phyloP scores from a whole-genome alignment of 2,113 vertebrate species.

The Cardinalis cardinalis region DNA sequence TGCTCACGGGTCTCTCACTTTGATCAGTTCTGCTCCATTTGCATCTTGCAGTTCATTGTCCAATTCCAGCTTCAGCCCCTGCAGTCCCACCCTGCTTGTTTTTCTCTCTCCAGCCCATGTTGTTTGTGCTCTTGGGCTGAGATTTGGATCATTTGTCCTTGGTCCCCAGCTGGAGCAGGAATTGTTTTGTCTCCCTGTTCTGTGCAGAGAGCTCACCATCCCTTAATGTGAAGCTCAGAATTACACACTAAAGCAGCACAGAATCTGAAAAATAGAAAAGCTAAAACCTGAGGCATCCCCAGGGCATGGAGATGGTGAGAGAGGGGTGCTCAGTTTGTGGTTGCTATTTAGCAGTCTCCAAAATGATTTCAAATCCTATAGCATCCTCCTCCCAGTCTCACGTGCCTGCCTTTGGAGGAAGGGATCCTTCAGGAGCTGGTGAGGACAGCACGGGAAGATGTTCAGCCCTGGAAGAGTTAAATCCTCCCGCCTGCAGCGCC shows the following conservation, averaged over 20 bases:
- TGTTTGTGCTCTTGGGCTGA: not conserved
- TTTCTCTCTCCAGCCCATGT: fast-evolving
- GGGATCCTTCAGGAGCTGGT: not conserved
- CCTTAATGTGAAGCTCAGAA: not conserved
- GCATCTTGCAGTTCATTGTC: fast-evolving
- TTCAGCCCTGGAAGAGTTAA: not conserved
- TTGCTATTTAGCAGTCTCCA: not conserved
- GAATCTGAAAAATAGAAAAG: not conserved
- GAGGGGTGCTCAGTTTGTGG: not conserved
- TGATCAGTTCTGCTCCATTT: not conserved
- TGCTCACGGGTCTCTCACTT: fast-evolving
- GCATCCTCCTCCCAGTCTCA: fast-evolving
- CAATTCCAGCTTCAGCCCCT: not conserved
- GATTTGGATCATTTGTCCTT: not conserved
- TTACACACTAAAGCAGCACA: not conserved
- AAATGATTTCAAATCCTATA: not conserved
- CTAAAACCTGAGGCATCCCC: not conserved
- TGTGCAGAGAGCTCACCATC: not conserved
- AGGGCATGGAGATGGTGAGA: too few relatives aligned
- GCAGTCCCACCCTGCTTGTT: not conserved
- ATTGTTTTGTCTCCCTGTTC: not conserved
- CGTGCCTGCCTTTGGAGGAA: not conserved
- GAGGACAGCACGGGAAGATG: not conserved
- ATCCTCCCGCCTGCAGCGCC: not conserved
- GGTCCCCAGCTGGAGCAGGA: not conserved